Conservation (phyloP, 2,888 invertebrate species). For the Anorthoa munda region DNA sequence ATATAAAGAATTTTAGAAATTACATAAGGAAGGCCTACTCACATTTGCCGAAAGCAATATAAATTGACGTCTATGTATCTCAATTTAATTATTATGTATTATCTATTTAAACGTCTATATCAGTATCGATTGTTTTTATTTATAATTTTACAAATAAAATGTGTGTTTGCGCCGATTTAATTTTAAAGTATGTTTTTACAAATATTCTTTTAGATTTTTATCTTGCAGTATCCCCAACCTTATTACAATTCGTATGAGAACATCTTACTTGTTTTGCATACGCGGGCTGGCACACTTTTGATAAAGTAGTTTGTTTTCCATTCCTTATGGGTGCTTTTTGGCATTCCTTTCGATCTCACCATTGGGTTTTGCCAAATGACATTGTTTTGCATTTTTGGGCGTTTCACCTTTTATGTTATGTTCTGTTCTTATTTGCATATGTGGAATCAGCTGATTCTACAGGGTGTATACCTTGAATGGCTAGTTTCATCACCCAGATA, state of each 20-base stretch:
- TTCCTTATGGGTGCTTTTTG: constrained; percentile 33
- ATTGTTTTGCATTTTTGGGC: constrained; percentile 13
- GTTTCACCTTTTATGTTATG: constrained; percentile 8
- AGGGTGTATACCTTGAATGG: neutral
- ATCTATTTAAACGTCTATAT: neutral
- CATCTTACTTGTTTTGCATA: constrained; percentile 38
- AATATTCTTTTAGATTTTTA: neutral
- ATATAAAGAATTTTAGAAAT: constrained; percentile 2
- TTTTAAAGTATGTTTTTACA: neutral
- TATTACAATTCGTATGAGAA: constrained; percentile 22
- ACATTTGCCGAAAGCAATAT: neutral
- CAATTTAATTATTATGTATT: neutral
- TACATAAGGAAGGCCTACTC: neutral
- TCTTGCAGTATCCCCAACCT: constrained; percentile 22
- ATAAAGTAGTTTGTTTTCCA: constrained; percentile 22
- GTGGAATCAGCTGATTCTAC: neutral
- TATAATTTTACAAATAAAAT: neutral
- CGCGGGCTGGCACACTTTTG: constrained; percentile 42
- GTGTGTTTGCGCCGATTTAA: neutral
- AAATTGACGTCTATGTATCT: neutral
- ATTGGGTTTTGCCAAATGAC: constrained; percentile 39
- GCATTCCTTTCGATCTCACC: constrained; percentile 28
- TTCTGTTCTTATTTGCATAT: neutral
- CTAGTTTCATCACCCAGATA: neutral
- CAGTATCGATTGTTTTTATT: neutral